Evolutionary conservation across 1,140 invertebrate species (phyloP), one percentile per base, ranked within the genome.

Genomic region (Bombus haemorrhoidalis): DNA sequence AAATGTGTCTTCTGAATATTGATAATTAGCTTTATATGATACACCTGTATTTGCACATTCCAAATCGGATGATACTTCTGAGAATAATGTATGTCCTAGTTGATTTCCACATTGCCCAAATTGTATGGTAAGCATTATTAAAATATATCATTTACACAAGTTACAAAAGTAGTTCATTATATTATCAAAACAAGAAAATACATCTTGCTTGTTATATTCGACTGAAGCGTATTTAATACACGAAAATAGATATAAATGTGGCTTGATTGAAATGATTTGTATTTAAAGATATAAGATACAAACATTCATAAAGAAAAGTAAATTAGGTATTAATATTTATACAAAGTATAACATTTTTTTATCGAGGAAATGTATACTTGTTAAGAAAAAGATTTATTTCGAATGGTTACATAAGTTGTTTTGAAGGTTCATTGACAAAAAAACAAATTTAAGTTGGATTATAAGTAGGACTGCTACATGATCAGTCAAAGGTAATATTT

Each of bases 71-170:
- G 92, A 93, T 43, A 96, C 82, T 74, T 93, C 93, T 8, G 91
- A 90, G 81, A 95, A 96, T 22, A 96, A 91, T 5, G 93, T 91
- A 75, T 95, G 91, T 22, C 96, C 96, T 37, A 96, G 77, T 91
- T 96, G 96, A 93, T 96, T 96, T n/a, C 96, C 96, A 91, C 96
- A 96, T 87, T 96, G 96, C 28, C 96, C 96, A 87, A 96, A 96
- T 90, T 96, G 95, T 74, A 96, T 76, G 22, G 94, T 95, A 15
- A 96, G 84, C 93, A 96, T 95, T 71, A 43, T 85, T 62, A 10
- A 39, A 37, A 15, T 71, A 18, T 34, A 18, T 43, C 1, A 53
- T 57, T 78, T 39, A 59, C 8, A 68, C 15, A 34, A 43, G 22
- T 53, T 32, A 53, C 8, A n/a, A 12, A 83, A 68, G 2, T 41